Percentiles rank a stretch among this genome's conserved stretches.
These are phyloP conservation scores for Heterodera filipjevi DNA, from an alignment of 2,888 invertebrate genomes.

Conservation along the genomic window DNA sequence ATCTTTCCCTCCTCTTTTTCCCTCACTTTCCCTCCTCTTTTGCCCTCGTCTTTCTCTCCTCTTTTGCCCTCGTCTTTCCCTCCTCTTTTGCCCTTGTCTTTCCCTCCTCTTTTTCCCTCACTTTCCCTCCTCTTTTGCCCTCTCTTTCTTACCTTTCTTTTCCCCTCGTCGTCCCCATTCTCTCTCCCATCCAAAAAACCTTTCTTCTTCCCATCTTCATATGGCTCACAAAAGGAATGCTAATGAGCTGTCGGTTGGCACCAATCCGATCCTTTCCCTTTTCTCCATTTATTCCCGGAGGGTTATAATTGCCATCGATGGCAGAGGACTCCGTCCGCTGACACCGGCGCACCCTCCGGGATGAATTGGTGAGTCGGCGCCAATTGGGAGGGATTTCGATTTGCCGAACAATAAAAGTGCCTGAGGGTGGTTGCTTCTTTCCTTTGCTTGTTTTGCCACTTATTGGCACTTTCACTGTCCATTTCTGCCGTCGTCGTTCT, in stretches of 20 bases:
- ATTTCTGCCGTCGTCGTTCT: background rate
- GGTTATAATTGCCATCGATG: background rate
- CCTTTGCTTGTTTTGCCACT: background rate
- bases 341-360: background rate
- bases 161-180: background rate
- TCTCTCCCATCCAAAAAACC: background rate
- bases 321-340: background rate
- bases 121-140: too few species aligned
- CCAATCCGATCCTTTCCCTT: constrained; percentile 10
- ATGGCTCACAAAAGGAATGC: constrained; percentile 9
- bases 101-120: too few species aligned
- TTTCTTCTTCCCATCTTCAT: background rate
- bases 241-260: constrained; percentile 13
- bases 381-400: background rate
- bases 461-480: background rate
- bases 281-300: background rate
- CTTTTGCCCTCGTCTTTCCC: too few species aligned
- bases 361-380: background rate
- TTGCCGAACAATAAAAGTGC: background rate
- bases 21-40: too few species aligned
- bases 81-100: background rate
- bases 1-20: too few species aligned
- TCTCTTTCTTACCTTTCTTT: background rate
- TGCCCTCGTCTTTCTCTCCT: too few species aligned
- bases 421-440: too few species aligned